Percentiles rank a stretch among this genome's conserved stretches.
phyloP scores from a whole-genome alignment of 2,113 vertebrate species.

The Psophia crepitans region DNA sequence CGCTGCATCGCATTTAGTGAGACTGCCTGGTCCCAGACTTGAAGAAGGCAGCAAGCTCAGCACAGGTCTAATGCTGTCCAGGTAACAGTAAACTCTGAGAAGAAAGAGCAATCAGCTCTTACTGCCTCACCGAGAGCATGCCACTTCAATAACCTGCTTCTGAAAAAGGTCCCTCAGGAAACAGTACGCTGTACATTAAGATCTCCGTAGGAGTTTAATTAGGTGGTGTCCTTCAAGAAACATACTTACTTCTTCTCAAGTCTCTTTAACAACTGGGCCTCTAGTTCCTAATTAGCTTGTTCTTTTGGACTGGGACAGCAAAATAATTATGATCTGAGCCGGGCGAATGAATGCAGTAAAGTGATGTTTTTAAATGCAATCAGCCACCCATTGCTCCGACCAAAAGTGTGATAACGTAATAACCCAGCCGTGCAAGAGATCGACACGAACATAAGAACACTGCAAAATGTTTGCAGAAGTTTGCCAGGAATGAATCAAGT shows the following conservation, averaged over 20 bases:
- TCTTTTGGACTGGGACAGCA: not conserved
- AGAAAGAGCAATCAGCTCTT: not conserved
- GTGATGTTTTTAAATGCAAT: not conserved
- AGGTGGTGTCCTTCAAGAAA: not conserved
- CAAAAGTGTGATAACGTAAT: not conserved
- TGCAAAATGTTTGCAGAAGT: not conserved
- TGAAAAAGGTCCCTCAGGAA: not conserved
- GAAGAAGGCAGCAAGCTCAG: not conserved
- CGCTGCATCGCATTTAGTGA: not conserved
- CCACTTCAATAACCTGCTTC: not conserved
- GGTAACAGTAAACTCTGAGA: not conserved
- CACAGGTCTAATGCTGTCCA: not conserved
- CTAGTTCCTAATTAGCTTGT: not conserved
- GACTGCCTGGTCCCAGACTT: not conserved
- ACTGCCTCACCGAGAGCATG: not conserved
- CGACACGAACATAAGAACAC: not conserved
- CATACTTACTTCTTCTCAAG: not conserved
- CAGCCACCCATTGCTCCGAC: not conserved
- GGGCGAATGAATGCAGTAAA: not conserved
- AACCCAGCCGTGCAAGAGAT: not conserved
- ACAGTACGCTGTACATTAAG: not conserved
- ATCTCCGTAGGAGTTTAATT: constrained; percentile 7
- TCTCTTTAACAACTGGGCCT: not conserved
- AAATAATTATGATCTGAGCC: not conserved
- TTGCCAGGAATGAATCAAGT: not conserved